phyloP scores from a whole-genome alignment of 2,888 invertebrate genomes.

The Diadromus collaris region DNA sequence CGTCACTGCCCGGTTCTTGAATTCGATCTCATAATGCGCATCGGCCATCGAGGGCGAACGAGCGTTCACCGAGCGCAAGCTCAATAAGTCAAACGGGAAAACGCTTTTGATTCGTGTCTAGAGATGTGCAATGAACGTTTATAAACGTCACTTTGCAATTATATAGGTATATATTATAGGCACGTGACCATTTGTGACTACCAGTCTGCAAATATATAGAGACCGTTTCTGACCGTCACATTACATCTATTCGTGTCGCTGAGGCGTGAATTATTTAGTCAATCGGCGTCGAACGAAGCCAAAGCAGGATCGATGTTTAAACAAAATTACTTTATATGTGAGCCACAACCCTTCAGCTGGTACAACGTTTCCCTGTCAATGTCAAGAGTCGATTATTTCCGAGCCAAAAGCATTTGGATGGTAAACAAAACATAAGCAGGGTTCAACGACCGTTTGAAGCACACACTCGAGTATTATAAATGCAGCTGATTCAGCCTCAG shows the following conservation, averaged over 20 bases:
- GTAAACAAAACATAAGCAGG: not conserved
- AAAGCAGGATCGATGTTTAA: not conserved
- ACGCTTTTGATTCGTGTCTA: too few species aligned
- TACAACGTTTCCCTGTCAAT: not conserved
- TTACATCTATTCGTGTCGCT: not conserved
- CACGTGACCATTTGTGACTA: too few species aligned
- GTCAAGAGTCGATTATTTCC: not conserved
- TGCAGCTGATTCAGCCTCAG: not conserved
- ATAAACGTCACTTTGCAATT: too few species aligned
- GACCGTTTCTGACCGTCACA: too few species aligned
- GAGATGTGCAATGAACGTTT: too few species aligned
- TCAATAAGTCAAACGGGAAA: conserved; percentile 49
- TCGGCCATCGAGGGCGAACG: conserved; percentile 32
- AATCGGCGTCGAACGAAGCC: not conserved
- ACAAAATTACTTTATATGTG: not conserved
- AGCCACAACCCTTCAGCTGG: not conserved
- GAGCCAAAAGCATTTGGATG: not conserved
- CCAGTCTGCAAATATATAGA: too few species aligned
- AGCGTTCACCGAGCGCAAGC: conserved; percentile 21
- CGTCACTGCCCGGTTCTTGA: conserved; percentile 31
- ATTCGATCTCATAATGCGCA: too few species aligned
- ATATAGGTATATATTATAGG: too few species aligned
- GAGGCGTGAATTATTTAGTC: not conserved
- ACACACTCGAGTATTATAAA: not conserved
- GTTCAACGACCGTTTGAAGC: not conserved